Conservation (phyloP, 2,113 vertebrate species). For the Eulemur macaco region DNA sequence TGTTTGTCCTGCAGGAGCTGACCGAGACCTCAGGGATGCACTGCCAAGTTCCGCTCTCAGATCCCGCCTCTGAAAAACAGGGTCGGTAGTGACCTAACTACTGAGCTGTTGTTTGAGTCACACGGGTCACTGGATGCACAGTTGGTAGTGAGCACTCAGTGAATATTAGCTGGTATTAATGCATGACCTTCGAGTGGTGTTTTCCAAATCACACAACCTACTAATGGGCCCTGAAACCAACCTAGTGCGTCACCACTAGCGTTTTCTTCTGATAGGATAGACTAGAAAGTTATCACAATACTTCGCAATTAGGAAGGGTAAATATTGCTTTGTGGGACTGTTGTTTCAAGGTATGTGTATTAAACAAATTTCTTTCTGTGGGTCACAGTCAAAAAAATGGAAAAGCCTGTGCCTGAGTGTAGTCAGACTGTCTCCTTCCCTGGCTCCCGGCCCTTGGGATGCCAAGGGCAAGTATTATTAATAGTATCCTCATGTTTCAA, state of each 20-base stretch:
- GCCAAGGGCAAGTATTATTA: background rate
- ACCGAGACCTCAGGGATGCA: rapidly evolving
- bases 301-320: background rate
- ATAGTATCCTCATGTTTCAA: background rate
- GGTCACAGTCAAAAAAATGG: background rate
- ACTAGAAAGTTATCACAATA: background rate
- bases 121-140: background rate
- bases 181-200: background rate
- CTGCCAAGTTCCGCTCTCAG: background rate
- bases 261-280: background rate
- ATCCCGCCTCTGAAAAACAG: background rate
- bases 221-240: background rate
- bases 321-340: background rate
- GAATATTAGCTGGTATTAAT: background rate
- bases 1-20: background rate
- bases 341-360: background rate
- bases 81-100: background rate
- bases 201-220: background rate
- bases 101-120: background rate
- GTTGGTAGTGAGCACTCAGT: background rate
- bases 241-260: background rate
- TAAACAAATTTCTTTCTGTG: background rate
- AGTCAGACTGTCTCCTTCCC: background rate
- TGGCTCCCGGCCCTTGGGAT: background rate
- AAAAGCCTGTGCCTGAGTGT: background rate